Conservation (phyloP, 2,797 vertebrate genomes). For the Morus bassanus region DNA sequence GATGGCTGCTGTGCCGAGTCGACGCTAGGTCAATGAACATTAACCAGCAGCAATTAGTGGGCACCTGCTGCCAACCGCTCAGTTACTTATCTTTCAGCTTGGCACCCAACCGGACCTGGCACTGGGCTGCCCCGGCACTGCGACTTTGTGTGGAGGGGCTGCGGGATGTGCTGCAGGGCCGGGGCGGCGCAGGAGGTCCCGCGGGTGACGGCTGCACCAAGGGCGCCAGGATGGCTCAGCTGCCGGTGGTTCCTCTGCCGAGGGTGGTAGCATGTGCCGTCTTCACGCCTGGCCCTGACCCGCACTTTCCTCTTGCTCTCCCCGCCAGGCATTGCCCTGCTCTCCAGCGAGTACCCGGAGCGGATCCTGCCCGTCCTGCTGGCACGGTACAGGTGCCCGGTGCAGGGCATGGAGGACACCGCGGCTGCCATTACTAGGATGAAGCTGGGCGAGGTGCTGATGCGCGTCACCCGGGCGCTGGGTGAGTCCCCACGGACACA, state of each 20-base stretch:
- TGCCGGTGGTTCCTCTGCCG: fast-evolving
- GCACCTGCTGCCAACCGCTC: background rate
- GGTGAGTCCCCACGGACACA: constrained; percentile 74
- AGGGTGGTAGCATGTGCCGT: background rate
- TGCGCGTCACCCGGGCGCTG: constrained; percentile 86
- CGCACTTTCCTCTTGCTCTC: fast-evolving
- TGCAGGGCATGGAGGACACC: background rate
- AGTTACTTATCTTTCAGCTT: background rate
- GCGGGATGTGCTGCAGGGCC: fast-evolving
- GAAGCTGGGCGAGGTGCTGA: constrained; percentile 92
- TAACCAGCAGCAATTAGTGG: background rate
- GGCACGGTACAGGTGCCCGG: constrained; percentile 72
- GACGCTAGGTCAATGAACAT: fast-evolving
- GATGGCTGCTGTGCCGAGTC: fast-evolving
- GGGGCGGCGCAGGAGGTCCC: background rate
- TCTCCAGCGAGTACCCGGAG: constrained; percentile 85
- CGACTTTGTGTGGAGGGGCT: fast-evolving
- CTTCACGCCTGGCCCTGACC: background rate
- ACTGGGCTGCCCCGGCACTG: fast-evolving
- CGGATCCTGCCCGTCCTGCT: constrained; percentile 83
- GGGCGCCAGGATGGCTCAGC: background rate
- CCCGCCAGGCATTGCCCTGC: constrained; percentile 80
- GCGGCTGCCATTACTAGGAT: constrained; percentile 81
- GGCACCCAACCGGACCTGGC: fast-evolving
- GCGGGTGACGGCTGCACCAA: fast-evolving